Percentiles rank a stretch among this genome's conserved stretches.
Conservation (phyloP, 1,140 invertebrate genomes). For the Cydia pomonella region DNA sequence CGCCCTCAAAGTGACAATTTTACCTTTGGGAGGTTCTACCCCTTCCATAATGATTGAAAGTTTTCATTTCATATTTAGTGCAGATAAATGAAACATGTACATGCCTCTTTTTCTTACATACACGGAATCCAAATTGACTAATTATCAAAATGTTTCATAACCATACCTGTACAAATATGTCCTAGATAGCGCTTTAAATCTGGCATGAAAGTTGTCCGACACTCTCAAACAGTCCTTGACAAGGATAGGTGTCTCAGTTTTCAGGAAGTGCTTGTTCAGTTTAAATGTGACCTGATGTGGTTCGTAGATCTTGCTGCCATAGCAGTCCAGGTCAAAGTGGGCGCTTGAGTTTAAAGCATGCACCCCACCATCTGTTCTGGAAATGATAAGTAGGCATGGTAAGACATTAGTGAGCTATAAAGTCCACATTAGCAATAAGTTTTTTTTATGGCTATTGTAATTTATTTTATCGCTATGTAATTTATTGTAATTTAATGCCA, state of each 20-base stretch:
- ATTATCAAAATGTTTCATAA: constrained; percentile 48
- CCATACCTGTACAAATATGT: constrained; percentile 86
- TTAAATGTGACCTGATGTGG: constrained; percentile 63
- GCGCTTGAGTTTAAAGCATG: constrained; percentile 84
- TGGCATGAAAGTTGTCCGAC: constrained; percentile 82
- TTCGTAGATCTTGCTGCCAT: constrained; percentile 74
- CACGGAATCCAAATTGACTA: constrained; percentile 34
- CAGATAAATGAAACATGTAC: no score
- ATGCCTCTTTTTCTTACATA: no score
- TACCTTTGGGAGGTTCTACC: no score
- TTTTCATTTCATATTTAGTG: no score
- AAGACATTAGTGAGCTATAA: no score
- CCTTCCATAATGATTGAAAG: no score
- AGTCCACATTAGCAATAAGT: no score
- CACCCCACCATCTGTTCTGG: constrained; percentile 87
- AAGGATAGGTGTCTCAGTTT: constrained; percentile 79
- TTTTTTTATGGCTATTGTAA: no score
- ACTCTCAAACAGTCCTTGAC: constrained; percentile 82
- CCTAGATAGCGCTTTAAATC: constrained; percentile 81
- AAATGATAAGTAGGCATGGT: no score
- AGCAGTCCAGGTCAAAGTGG: constrained; percentile 83
- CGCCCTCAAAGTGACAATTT: no score
- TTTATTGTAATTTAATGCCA: no score
- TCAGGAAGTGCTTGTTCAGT: constrained; percentile 83
- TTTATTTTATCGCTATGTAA: no score